A percentile compares a stretch with the other conserved stretches of the same genome.
phyloP scores from a whole-genome alignment of 2,888 invertebrate species.

The Rotaria macrura region DNA sequence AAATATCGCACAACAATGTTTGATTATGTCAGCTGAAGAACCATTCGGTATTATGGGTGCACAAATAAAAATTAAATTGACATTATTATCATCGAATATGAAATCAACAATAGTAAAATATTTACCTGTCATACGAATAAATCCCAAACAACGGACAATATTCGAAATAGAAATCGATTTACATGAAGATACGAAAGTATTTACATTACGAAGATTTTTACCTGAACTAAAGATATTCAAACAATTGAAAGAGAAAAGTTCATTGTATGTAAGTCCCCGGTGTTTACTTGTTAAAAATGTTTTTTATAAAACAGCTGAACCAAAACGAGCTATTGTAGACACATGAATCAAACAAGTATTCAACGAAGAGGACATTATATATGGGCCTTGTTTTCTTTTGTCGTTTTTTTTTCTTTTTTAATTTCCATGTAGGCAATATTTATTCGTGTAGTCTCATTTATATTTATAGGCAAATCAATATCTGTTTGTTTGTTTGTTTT shows the following conservation, averaged over 20 bases:
- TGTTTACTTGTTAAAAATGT: background rate
- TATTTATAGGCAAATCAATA: background rate
- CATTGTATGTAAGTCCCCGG: background rate
- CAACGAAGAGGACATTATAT: background rate
- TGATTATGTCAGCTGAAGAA: constrained; percentile 8
- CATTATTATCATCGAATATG: background rate
- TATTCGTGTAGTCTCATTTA: constrained; percentile 13
- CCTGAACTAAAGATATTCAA: background rate
- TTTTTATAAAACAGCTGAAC: background rate
- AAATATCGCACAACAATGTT: background rate
- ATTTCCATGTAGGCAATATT: background rate
- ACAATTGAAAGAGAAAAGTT: background rate
- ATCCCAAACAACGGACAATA: background rate
- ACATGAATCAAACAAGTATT: background rate
- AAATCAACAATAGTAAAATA: background rate
- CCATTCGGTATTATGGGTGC: background rate
- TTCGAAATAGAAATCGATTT: background rate
- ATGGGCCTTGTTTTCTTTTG: no score
- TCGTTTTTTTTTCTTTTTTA: background rate
- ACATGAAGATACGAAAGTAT: background rate
- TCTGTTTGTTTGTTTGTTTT: background rate
- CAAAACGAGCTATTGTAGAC: background rate
- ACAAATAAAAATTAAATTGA: background rate
- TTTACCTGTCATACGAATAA: background rate
- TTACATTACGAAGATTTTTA: background rate